phyloP scores from a whole-genome alignment of 2,888 invertebrate genomes.

The Cetonia aurata region DNA sequence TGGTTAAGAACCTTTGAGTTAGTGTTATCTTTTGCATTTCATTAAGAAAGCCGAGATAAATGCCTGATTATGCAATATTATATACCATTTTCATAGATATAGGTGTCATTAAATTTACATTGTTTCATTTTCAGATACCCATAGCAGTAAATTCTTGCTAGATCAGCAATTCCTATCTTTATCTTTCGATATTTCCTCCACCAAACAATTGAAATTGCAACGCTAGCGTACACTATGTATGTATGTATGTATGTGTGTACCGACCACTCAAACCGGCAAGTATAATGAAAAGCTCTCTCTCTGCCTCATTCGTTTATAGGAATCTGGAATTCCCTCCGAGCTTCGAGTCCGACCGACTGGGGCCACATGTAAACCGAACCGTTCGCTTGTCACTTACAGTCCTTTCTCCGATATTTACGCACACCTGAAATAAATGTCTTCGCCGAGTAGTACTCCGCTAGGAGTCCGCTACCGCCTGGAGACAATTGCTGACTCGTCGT shows the following conservation, averaged over 20 bases:
- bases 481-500: slow-evolving; percentile 53
- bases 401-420: slow-evolving; percentile 53
- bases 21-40: too few species aligned
- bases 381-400: slow-evolving; percentile 53
- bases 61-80: too few species aligned
- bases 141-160: too few species aligned
- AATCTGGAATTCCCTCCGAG: slow-evolving; percentile 3
- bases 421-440: slow-evolving; percentile 54
- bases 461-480: slow-evolving; percentile 48
- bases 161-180: too few species aligned
- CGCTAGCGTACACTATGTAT: not conserved
- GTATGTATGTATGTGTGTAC: slow-evolving; percentile 1
- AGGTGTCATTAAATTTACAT: too few species aligned
- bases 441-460: slow-evolving; percentile 18
- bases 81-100: too few species aligned
- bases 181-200: too few species aligned
- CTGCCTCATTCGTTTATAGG: not conserved
- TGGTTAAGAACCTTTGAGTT: too few species aligned
- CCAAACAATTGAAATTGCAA: not conserved
- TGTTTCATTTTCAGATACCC: too few species aligned
- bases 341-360: not conserved
- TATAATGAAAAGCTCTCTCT: slow-evolving; percentile 22
- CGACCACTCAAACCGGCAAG: slow-evolving; percentile 5
- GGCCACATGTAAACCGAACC: slow-evolving; percentile 30
- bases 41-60: too few species aligned